These are phyloP conservation scores for Drosophila borborema DNA, from an alignment of 2,888 invertebrate genomes.

Conservation along the genomic window DNA sequence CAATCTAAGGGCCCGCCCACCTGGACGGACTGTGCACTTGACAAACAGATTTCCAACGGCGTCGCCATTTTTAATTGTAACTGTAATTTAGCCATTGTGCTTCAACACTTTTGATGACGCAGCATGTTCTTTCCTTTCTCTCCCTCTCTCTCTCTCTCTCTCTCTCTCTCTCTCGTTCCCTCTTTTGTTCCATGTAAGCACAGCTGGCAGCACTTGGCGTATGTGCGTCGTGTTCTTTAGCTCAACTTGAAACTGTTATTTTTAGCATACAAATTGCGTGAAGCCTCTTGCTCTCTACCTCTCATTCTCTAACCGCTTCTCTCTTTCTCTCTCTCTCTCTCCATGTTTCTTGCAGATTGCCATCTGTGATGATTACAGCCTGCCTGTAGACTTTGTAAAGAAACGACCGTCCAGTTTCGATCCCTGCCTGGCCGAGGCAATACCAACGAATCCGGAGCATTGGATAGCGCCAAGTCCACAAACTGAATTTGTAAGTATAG, in stretches of 20 bases:
- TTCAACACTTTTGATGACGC: constrained; percentile 65
- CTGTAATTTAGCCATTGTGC: constrained; percentile 79
- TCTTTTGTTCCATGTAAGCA: constrained; percentile 9
- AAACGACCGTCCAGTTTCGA: constrained; percentile 88
- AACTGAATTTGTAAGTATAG: constrained; percentile 84
- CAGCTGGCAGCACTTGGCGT: constrained; percentile 29
- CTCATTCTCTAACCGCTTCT: neutral
- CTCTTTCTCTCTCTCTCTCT: constrained; percentile 11
- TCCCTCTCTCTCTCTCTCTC: neutral
- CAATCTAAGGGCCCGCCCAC: neutral
- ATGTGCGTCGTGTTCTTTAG: constrained; percentile 28
- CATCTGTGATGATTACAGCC: constrained; percentile 94
- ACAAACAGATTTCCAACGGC: constrained; percentile 48
- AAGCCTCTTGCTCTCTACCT: constrained; percentile 3
- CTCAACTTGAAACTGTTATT: constrained; percentile 59
- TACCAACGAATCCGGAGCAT: constrained; percentile 85
- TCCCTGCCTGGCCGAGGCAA: constrained; percentile 88
- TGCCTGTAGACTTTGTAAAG: constrained; percentile 93
- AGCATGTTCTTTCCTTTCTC: constrained; percentile 3
- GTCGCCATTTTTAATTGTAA: constrained; percentile 80
- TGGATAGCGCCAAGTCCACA: constrained; percentile 85
- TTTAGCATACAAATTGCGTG: constrained; percentile 56
- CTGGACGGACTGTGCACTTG: constrained; percentile 27
- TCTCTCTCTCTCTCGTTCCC: neutral
- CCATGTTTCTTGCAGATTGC: constrained; percentile 88